These are phyloP conservation scores for Sebastes schlegelii DNA, from an alignment of 2,113 vertebrate genomes.

Conservation along the genomic window DNA sequence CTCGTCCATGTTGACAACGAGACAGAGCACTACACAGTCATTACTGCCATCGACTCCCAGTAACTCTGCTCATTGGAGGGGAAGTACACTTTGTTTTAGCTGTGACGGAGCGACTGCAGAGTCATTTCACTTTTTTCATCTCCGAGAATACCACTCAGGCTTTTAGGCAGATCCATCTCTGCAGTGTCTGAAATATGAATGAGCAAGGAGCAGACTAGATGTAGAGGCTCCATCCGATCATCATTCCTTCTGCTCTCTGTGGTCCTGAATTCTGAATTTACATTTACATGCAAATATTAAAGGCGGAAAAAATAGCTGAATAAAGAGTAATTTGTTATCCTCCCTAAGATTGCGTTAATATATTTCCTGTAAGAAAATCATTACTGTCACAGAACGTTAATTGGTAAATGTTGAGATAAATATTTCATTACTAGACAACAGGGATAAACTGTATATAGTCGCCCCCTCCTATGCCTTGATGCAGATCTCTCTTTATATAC, in stretches of 20 bases:
- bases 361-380: slow-evolving; percentile 5
- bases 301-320: slow-evolving; percentile 41
- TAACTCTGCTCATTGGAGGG: slow-evolving; percentile 47
- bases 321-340: slow-evolving; percentile 34
- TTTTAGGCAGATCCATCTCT: slow-evolving; percentile 58
- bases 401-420: slow-evolving; percentile 27
- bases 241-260: slow-evolving; percentile 38
- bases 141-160: slow-evolving; percentile 53
- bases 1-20: slow-evolving; percentile 24
- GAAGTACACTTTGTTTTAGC: slow-evolving; percentile 44
- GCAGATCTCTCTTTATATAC: neutral
- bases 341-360: slow-evolving; percentile 25
- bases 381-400: slow-evolving; percentile 34
- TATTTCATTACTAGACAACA: slow-evolving; percentile 26
- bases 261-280: slow-evolving; percentile 56
- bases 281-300: slow-evolving; percentile 61
- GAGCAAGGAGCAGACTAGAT: slow-evolving; percentile 43
- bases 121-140: slow-evolving; percentile 41
- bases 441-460: neutral
- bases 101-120: slow-evolving; percentile 45
- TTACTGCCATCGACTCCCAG: slow-evolving; percentile 42
- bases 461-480: neutral
- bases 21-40: slow-evolving; percentile 21
- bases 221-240: slow-evolving; percentile 46
- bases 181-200: slow-evolving; percentile 73